Conservation (phyloP, 2,113 vertebrate species). For the Suncus etruscus region DNA sequence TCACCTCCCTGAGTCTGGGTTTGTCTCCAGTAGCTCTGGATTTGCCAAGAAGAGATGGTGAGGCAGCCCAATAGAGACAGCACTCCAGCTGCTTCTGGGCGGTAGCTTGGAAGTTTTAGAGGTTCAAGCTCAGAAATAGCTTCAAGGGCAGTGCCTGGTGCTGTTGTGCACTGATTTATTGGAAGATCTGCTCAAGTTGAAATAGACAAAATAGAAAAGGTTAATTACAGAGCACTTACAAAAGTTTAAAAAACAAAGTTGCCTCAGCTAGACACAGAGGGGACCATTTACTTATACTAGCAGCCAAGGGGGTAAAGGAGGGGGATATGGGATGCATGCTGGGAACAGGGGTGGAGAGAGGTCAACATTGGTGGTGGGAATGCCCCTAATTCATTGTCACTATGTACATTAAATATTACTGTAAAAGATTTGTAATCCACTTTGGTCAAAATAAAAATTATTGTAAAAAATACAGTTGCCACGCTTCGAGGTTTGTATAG, state of each 20-base stretch:
- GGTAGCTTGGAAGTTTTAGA: background rate
- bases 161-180: background rate
- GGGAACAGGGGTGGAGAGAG: no score
- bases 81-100: background rate
- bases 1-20: background rate
- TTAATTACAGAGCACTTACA: background rate
- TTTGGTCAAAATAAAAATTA: no score
- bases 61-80: background rate
- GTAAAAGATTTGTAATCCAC: no score
- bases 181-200: slow-evolving; percentile 30
- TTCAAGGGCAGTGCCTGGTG: background rate
- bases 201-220: slow-evolving; percentile 26
- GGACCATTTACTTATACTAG: no score
- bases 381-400: no score
- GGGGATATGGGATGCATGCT: no score
- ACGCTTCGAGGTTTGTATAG: background rate
- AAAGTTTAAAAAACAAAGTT: background rate
- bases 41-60: slow-evolving; percentile 7
- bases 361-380: no score
- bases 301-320: no score
- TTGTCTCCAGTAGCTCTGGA: background rate
- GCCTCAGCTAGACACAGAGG: no score
- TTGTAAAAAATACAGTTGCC: background rate
- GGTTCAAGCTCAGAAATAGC: background rate
- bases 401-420: no score